Evolutionary conservation across 2,888 invertebrate species (phyloP).

Genomic region (Dorcus parallelipipedus): DNA sequence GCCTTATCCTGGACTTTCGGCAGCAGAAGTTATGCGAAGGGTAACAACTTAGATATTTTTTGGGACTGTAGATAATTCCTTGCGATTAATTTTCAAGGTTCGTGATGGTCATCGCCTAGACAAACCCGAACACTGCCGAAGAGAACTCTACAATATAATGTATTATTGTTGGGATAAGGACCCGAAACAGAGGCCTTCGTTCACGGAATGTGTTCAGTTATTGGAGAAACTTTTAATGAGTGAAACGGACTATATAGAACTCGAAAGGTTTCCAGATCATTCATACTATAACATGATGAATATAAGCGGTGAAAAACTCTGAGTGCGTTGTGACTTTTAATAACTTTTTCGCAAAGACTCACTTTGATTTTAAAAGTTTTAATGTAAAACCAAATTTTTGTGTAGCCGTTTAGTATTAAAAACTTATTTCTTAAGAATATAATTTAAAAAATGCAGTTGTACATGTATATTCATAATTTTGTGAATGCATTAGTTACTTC

Average conservation of each 20-base stretch:
- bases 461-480: too few species aligned
- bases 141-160: constrained; percentile 92
- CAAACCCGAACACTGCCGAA: constrained; percentile 89
- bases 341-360: too few species aligned
- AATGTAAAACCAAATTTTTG: too few species aligned
- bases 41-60: constrained; percentile 50
- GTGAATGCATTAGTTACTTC: too few species aligned
- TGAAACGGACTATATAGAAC: constrained; percentile 90
- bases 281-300: constrained; percentile 85
- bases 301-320: constrained; percentile 79
- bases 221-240: constrained; percentile 81
- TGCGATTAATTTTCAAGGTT: constrained; percentile 55
- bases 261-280: constrained; percentile 89
- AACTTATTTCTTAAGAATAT: too few species aligned
- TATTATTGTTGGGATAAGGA: constrained; percentile 93
- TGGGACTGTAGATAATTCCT: too few species aligned
- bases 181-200: constrained; percentile 78
- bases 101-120: constrained; percentile 87
- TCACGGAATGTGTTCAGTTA: constrained; percentile 75
- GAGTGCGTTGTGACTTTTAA: not conserved
- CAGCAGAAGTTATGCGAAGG: constrained; percentile 86
- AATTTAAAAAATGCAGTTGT: too few species aligned
- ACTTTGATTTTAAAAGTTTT: too few species aligned
- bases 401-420: too few species aligned
- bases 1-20: constrained; percentile 90